These are phyloP conservation scores for Heliconius ethilla DNA, from an alignment of 2,888 invertebrate genomes.

Conservation along the genomic window DNA sequence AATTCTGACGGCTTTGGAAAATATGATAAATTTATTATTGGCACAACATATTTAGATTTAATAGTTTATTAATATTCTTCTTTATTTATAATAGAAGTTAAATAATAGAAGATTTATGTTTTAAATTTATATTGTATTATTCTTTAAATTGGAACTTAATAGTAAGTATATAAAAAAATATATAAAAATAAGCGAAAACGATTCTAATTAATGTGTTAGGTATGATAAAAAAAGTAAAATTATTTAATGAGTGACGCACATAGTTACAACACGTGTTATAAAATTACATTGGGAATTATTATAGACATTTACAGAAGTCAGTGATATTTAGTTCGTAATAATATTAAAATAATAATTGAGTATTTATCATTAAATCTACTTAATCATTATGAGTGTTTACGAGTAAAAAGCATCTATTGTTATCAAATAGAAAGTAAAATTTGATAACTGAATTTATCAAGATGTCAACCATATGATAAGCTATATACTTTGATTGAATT, in stretches of 20 bases:
- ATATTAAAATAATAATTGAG: no score
- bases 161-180: not conserved
- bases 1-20: no score
- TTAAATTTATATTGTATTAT: no score
- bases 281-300: not conserved
- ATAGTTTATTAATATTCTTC: no score
- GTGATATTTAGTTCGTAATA: not conserved
- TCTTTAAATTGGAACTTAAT: not conserved
- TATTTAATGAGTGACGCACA: not conserved
- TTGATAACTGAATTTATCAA: conserved; percentile 4
- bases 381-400: not conserved
- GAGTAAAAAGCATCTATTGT: not conserved
- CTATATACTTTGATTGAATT: not conserved
- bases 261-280: not conserved
- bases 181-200: not conserved
- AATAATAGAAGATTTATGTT: no score
- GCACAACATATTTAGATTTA: not conserved
- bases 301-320: no score
- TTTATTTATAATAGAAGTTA: no score
- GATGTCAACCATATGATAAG: conserved; percentile 7
- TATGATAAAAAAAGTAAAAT: not conserved
- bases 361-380: not conserved
- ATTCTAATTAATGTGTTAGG: not conserved
- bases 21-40: not conserved
- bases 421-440: conserved; percentile 4